Percentiles rank a stretch among this genome's conserved stretches.
Evolutionary conservation across 2,888 invertebrate genomes (phyloP).

Genomic region (Platycheirus albimanus): DNA sequence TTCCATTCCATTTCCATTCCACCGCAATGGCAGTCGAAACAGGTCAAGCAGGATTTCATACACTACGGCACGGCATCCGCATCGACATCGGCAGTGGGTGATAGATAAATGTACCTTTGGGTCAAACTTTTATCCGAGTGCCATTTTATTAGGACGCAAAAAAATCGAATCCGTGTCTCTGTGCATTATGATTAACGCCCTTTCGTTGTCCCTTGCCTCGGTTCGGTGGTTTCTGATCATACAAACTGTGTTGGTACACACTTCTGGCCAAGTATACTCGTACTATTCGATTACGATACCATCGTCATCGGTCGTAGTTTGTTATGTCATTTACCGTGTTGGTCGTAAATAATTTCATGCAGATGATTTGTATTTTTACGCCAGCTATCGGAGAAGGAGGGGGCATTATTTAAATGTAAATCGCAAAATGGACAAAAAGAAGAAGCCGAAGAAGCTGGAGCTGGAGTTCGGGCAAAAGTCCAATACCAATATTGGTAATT

Average conservation of each 20-base stretch:
- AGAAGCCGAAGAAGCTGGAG: slow-evolving; percentile 28
- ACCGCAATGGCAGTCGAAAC: slow-evolving; percentile 4
- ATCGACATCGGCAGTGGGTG: slow-evolving; percentile 43
- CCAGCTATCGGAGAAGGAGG: too few relatives aligned
- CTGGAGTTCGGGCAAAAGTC: slow-evolving; percentile 30
- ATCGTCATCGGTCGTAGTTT: slow-evolving; percentile 14
- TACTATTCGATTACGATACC: neutral
- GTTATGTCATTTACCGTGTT: slow-evolving; percentile 67
- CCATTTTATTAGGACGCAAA: slow-evolving; percentile 67
- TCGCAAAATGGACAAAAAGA: slow-evolving; percentile 42
- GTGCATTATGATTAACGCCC: slow-evolving; percentile 63
- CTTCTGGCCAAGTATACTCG: slow-evolving; percentile 15
- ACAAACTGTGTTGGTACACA: slow-evolving; percentile 36
- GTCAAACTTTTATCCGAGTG: slow-evolving; percentile 70
- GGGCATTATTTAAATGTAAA: slow-evolving; percentile 33
- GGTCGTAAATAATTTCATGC: slow-evolving; percentile 64
- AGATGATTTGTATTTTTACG: slow-evolving; percentile 62
- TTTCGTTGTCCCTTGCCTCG: slow-evolving; percentile 12
- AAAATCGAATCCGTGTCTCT: slow-evolving; percentile 57
- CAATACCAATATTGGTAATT: slow-evolving; percentile 73
- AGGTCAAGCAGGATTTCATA: slow-evolving; percentile 18
- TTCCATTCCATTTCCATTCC: slow-evolving; percentile 40
- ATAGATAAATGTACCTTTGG: slow-evolving; percentile 75
- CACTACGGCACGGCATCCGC: slow-evolving; percentile 10
- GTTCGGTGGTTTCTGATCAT: slow-evolving; percentile 2